phyloP scores from a whole-genome alignment of 1,140 invertebrate species.

The Eumaeus atala region DNA sequence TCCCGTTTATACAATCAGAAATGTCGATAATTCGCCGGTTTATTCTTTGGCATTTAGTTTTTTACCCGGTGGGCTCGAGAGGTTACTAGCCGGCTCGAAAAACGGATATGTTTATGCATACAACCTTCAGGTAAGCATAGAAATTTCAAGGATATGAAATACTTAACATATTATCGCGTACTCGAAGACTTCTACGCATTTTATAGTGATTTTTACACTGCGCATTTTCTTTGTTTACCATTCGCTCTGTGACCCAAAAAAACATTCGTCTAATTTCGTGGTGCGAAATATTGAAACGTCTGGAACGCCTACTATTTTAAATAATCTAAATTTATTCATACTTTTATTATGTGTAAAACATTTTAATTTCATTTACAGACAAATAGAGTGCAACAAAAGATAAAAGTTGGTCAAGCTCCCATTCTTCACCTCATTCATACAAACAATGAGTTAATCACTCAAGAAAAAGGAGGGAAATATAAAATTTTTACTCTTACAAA shows the following conservation, averaged over 20 bases:
- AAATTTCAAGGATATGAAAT: constrained; percentile 44
- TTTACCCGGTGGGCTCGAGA: constrained; percentile 73
- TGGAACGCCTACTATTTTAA: background rate
- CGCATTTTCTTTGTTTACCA: constrained; percentile 56
- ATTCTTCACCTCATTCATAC: constrained; percentile 75
- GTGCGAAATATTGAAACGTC: constrained; percentile 3
- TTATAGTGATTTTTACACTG: constrained; percentile 9
- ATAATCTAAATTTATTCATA: background rate
- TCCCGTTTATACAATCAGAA: constrained; percentile 79
- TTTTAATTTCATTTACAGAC: constrained; percentile 62
- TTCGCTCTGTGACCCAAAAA: constrained; percentile 57
- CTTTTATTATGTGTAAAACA: background rate
- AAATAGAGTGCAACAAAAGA: constrained; percentile 76
- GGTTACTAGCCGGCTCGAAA: constrained; percentile 80
- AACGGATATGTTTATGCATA: constrained; percentile 81
- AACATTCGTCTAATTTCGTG: constrained; percentile 20
- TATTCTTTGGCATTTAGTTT: constrained; percentile 80
- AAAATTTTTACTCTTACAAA: constrained; percentile 79
- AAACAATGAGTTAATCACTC: constrained; percentile 76
- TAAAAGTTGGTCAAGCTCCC: constrained; percentile 74
- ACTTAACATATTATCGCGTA: constrained; percentile 21
- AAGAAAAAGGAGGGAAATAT: constrained; percentile 80
- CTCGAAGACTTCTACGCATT: background rate
- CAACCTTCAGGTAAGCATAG: constrained; percentile 79
- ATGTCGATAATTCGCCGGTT: constrained; percentile 79